Evolutionary conservation across 1,140 invertebrate species (phyloP).

Genomic region (silkworm (Bombyx mori)): DNA sequence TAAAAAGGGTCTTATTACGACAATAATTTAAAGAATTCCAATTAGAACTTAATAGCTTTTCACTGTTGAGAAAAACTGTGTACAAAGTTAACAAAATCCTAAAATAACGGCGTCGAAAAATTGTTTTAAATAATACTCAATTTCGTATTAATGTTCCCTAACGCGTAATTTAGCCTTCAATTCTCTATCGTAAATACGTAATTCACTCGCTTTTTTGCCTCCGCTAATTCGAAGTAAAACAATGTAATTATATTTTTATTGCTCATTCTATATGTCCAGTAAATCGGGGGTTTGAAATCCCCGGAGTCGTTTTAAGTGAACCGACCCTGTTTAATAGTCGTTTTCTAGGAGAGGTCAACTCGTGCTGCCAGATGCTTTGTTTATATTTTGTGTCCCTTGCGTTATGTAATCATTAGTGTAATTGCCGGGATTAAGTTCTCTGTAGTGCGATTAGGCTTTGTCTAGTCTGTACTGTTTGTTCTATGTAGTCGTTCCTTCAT

Average conservation of each 20-base stretch:
- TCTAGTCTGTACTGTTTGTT: constrained; percentile 7
- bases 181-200: constrained; percentile 14
- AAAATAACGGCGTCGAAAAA: constrained; percentile 8
- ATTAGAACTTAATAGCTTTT: no score
- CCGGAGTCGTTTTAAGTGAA: constrained; percentile 41
- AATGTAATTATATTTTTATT: constrained; percentile 60
- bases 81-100: constrained; percentile 3
- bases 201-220: constrained; percentile 18
- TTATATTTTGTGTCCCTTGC: constrained; percentile 26
- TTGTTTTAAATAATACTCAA: constrained; percentile 18
- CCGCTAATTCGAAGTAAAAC: constrained; percentile 28
- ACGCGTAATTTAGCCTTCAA: constrained; percentile 14
- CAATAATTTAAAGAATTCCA: no score
- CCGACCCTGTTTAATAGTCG: constrained; percentile 49
- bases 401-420: constrained; percentile 31
- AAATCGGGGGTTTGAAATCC: constrained; percentile 44
- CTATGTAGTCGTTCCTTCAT: constrained; percentile 13
- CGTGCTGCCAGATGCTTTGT: constrained; percentile 20
- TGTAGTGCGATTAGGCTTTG: constrained; percentile 16
- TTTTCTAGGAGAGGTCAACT: constrained; percentile 31
- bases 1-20: no score
- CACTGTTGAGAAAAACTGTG: not conserved
- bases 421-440: constrained; percentile 23
- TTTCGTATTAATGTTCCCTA: constrained; percentile 17
- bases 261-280: constrained; percentile 43